These are phyloP conservation scores for Lepidocolaptes lacrymiger DNA, from an alignment of 2,797 vertebrate genomes.

Conservation along the genomic window DNA sequence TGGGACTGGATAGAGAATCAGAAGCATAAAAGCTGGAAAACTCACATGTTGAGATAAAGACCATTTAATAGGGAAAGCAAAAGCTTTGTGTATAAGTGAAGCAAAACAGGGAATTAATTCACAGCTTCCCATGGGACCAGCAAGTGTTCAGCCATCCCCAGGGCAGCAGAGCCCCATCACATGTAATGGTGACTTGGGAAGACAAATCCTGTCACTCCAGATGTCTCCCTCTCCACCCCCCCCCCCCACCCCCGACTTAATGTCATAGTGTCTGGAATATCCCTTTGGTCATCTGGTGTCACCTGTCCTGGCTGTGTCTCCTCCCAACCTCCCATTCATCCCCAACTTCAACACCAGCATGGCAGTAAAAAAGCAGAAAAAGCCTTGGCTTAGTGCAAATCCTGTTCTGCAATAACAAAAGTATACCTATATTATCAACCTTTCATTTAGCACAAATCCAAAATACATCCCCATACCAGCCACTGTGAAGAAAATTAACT, in stretches of 20 bases:
- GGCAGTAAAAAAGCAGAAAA: background rate
- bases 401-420: background rate
- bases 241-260: background rate
- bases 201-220: background rate
- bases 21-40: background rate
- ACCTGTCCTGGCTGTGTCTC: background rate
- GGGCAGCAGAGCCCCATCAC: background rate
- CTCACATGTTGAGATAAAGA: background rate
- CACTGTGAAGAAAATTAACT: background rate
- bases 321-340: background rate
- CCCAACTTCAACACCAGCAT: rapidly evolving
- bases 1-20: background rate
- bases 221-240: background rate
- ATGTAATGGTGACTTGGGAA: background rate
- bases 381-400: background rate
- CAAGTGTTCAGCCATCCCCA: background rate
- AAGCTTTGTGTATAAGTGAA: background rate
- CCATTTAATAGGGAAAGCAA: background rate
- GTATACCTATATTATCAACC: background rate
- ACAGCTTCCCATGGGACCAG: background rate
- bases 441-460: background rate
- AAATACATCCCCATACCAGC: background rate
- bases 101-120: background rate
- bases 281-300: background rate
- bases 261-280: background rate